Percentiles rank a stretch among this genome's conserved stretches.
Conservation (phyloP, 2,113 vertebrate genomes). For the human region DNA sequence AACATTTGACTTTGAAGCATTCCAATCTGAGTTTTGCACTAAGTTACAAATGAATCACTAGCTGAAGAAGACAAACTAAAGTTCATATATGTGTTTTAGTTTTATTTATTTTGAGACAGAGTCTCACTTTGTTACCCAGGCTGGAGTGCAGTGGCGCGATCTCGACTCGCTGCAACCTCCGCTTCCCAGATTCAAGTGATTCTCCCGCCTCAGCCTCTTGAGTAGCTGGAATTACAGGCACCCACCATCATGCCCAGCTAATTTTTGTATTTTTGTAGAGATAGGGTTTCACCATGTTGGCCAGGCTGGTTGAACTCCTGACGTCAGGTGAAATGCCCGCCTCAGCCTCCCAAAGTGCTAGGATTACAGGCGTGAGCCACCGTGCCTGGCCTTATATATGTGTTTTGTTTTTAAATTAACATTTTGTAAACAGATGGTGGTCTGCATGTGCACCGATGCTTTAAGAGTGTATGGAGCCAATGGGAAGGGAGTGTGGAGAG, state of each 20-base stretch:
- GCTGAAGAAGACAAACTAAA: not conserved
- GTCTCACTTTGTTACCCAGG: not conserved
- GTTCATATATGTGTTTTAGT: not conserved
- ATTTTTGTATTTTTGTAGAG: too few species aligned
- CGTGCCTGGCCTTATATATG: not conserved
- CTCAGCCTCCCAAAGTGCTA: not conserved
- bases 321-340: not conserved
- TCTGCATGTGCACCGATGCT: not conserved
- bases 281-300: too few species aligned
- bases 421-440: not conserved
- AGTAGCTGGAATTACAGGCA: too few species aligned
- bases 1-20: slow-evolving; percentile 21
- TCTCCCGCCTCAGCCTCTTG: too few species aligned
- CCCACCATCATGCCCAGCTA: too few species aligned
- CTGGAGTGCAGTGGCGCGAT: not conserved
- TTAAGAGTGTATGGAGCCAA: not conserved
- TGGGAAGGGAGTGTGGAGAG: not conserved
- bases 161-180: not conserved
- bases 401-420: too few species aligned
- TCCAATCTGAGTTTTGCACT: not conserved
- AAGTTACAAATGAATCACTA: not conserved
- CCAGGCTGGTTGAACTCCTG: not conserved
- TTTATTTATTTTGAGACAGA: too few species aligned
- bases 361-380: too few species aligned
- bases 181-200: too few species aligned